A percentile compares a stretch with the other conserved stretches of the same genome.
Evolutionary conservation across 2,888 invertebrate genomes (phyloP).

Genomic region (Sturmia bella): DNA sequence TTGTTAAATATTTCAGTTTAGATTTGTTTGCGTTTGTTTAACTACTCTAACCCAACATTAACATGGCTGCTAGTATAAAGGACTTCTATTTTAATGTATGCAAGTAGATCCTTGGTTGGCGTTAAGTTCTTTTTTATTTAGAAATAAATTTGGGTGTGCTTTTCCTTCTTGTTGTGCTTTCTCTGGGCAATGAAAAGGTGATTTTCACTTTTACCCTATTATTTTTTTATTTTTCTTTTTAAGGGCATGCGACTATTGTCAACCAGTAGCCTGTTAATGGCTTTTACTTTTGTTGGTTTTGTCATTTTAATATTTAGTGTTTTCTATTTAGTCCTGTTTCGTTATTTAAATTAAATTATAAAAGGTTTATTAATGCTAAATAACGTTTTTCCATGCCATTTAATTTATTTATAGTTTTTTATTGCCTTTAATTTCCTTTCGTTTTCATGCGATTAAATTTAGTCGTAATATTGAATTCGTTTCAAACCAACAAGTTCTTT

Average conservation of each 20-base stretch:
- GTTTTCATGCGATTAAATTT: background rate
- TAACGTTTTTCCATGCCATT: constrained; percentile 40
- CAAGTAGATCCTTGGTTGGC: no score
- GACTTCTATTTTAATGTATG: constrained; percentile 2
- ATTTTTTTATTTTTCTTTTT: background rate
- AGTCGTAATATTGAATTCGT: background rate
- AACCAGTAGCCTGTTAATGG: constrained; percentile 37
- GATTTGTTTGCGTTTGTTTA: background rate
- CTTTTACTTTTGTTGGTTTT: constrained; percentile 35
- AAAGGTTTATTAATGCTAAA: constrained; percentile 56
- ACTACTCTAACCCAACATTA: constrained; percentile 34
- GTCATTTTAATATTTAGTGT: constrained; percentile 37
- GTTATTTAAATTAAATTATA: constrained; percentile 62
- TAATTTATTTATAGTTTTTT: constrained; percentile 18
- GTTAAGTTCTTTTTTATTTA: no score
- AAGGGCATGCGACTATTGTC: constrained; percentile 26
- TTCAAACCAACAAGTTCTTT: no score
- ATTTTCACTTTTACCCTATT: constrained; percentile 35
- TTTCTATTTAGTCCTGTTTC: background rate
- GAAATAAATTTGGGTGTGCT: no score
- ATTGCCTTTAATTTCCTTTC: constrained; percentile 14
- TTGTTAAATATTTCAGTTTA: background rate
- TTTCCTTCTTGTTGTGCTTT: background rate
- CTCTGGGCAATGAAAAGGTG: constrained; percentile 28
- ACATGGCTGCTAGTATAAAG: constrained; percentile 23